Evolutionary conservation across 2,888 invertebrate species (phyloP), one percentile per base, ranked within the genome.

Genomic region (Adelognathus sp.): DNA sequence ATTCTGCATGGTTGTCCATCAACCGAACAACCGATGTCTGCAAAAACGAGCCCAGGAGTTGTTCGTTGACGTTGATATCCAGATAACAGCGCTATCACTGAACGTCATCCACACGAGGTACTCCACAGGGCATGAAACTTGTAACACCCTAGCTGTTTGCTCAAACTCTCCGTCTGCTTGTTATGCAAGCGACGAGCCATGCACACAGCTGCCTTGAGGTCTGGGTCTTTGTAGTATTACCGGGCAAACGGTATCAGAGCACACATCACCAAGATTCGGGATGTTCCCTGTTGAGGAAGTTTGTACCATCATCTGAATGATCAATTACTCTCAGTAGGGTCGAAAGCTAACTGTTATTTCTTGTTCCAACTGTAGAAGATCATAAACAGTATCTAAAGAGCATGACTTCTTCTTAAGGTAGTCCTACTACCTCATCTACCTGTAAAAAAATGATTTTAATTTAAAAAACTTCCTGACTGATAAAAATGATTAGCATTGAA

Each of bases 61-160:
- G 1, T 21, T 46, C 9, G 16, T 46, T 18, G 46, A 6, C 21
- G 18, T 46, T 11, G 27, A 21, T 6, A 14, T 41, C 11, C 24
- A 56, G 18, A 21, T 24, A 21, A 36, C 11, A 14, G 33, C 21
- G 21, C 11, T 4, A 58, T 2, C 18, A 33, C 27, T 18, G 44
- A 11, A 29, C 18, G 31, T 18, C 18, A 11, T 63, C 18, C 2
- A 16, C 29, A 29, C 9, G 29, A 7, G 4, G 11, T 29, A 29
- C 18, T 46, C n/a, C 63, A 5, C 16, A 63, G 31, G 44, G 61
- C 29, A 63, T 16, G 52, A 29, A 5, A 44, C n/a, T 60, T 60
- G 14, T 21, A 14, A 7, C 11, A 11, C 58, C 21, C 6, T 16
- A 31, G 21, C 21, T 36, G 18, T 46, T 21, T 46, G 46, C 46